Evolutionary conservation across 2,113 vertebrate genomes (phyloP), one percentile per base, ranked within the genome.

Genomic region (Menidia beryllina): DNA sequence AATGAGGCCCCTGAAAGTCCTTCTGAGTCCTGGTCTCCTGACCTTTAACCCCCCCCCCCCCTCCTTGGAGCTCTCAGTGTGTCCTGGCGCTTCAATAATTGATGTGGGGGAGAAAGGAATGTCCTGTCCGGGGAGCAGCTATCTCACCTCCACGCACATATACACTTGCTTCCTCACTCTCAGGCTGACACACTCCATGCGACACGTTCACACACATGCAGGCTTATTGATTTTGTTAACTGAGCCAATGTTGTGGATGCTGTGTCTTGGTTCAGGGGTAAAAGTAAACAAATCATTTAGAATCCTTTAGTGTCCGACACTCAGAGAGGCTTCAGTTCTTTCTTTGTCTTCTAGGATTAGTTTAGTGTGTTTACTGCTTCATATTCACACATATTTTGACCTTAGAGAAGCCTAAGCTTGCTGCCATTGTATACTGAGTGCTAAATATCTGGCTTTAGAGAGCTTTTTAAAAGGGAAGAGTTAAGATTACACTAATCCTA

Each of bases 191-290:
- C 70, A 69, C 73, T 66, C 65, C 77, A 67, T 83, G 50, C 69
- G 84, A 88, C 83, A 88, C 85, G 78, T 90, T 91, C 89, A 84
- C 88, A 90, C 90, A 91, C 85, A 85, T 53, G 75, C 85, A 64
- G 27, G 1, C 72, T 11, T 93, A 94, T 94, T 93, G 93, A 94
- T 94, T 94, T 93, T 94, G 93, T 93, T 90, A 92, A 92, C 82
- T 83, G 92, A 93, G 87, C 90, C 86, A 41, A 91, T 87, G 74
- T 76, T 69, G 72, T 11, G 69, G 81, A 84, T 74, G 59, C 62
- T 7, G 71, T 72, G 86, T 63, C 65, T 57, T 63, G 56, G 72
- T 66, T 64, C 24, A 54, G 80, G 7, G 65, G 60, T 36, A 72
- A 58, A 51, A 34, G 66, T 8, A 36, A 76, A 85, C 70, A 82